phyloP scores from a whole-genome alignment of 2,113 vertebrate species.

The Gambusia affinis region DNA sequence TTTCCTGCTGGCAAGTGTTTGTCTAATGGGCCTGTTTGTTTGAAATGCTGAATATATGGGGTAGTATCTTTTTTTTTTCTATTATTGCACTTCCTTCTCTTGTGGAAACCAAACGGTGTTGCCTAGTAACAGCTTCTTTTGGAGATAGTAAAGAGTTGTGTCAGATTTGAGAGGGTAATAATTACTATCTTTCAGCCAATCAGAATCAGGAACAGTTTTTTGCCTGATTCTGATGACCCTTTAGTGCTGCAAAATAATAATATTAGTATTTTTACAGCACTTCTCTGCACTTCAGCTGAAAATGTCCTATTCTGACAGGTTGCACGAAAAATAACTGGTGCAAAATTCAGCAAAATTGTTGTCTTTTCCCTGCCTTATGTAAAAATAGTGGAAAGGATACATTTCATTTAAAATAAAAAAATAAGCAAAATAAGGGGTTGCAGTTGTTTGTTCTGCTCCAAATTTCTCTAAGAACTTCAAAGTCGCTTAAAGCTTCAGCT shows the following conservation, averaged over 20 bases:
- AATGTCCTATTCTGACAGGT: not conserved
- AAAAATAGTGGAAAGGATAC: not conserved
- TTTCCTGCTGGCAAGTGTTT: not conserved
- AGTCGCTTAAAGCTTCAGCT: not conserved
- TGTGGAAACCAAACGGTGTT: not conserved
- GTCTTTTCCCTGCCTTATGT: not conserved
- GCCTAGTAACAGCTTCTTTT: not conserved
- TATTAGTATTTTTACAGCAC: not conserved
- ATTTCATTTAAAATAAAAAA: not conserved
- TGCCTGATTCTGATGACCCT: not conserved
- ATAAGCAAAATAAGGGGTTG: not conserved
- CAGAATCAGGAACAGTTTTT: not conserved
- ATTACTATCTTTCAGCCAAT: not conserved
- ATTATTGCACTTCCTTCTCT: not conserved
- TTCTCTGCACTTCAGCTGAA: not conserved
- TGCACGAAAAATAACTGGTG: not conserved
- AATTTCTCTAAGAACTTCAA: not conserved
- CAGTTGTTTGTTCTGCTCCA: not conserved
- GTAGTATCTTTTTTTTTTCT: not conserved
- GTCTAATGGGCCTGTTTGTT: not conserved
- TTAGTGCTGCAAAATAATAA: not conserved
- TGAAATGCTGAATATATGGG: not conserved
- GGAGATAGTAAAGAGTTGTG: not conserved
- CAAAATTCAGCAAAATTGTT: not conserved
- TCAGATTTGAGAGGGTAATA: conserved; percentile 2